Evolutionary conservation across 2,888 invertebrate species (phyloP).

Genomic region (Tenthredo amoena): DNA sequence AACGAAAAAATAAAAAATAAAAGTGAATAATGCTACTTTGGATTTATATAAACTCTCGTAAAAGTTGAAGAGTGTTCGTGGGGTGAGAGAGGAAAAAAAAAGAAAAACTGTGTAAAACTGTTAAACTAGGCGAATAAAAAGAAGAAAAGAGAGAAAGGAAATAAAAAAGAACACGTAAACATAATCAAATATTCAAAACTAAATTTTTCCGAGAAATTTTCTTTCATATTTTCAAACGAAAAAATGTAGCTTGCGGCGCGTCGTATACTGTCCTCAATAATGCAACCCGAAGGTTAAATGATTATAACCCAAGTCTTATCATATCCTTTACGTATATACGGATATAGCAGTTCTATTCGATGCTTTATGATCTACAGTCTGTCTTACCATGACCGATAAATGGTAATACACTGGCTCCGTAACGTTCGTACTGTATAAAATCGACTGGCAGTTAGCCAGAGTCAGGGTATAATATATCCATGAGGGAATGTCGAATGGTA

Average conservation of each 20-base stretch:
- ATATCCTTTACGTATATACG: background rate
- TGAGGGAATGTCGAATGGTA: slow-evolving; percentile 27
- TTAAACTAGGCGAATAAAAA: background rate
- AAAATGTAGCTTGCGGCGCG: background rate
- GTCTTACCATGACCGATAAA: slow-evolving; percentile 33
- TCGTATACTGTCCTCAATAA: background rate
- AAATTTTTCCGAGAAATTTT: too few relatives aligned
- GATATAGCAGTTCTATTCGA: background rate
- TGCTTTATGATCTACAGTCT: slow-evolving; percentile 8
- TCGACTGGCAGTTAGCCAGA: slow-evolving; percentile 37
- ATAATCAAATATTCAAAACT: background rate
- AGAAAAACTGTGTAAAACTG: slow-evolving; percentile 8
- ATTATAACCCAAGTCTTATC: background rate
- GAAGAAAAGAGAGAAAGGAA: background rate
- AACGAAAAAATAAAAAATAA: background rate
- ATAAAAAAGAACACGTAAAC: background rate
- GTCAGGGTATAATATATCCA: slow-evolving; percentile 4
- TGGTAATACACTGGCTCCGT: slow-evolving; percentile 10
- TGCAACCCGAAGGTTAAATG: background rate
- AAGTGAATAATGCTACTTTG: slow-evolving; percentile 12
- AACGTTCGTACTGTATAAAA: slow-evolving; percentile 13
- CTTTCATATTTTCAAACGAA: background rate
- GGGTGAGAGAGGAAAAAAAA: background rate
- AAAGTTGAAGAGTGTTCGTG: slow-evolving; percentile 30
- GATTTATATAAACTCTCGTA: slow-evolving; percentile 32